phyloP scores from a whole-genome alignment of 2,113 vertebrate genomes.

The Otocyon megalotis region DNA sequence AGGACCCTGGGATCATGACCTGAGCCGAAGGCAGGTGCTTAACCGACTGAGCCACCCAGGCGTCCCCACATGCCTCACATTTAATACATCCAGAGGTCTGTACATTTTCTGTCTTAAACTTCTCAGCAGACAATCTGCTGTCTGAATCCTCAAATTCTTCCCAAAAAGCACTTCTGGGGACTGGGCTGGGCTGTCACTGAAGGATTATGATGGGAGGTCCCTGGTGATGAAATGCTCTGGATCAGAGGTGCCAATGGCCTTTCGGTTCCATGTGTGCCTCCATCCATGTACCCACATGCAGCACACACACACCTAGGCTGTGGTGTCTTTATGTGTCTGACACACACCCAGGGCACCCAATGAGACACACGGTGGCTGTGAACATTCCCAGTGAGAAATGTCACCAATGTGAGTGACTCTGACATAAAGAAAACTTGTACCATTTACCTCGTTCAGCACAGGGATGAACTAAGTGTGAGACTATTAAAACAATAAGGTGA shows the following conservation, averaged over 20 bases:
- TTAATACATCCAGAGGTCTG: neutral
- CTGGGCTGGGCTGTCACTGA: neutral
- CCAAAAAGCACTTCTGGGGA: neutral
- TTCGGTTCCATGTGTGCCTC: neutral
- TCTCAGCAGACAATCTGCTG: neutral
- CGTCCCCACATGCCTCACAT: neutral
- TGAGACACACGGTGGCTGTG: neutral
- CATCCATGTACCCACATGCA: rapidly evolving
- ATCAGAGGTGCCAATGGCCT: neutral
- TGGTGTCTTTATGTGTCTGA: rapidly evolving
- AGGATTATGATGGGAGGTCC: neutral
- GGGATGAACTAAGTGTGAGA: neutral
- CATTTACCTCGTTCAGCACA: neutral
- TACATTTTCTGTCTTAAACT: conserved; percentile 21
- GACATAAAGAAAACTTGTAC: neutral
- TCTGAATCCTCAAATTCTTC: neutral
- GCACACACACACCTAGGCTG: neutral
- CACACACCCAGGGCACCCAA: neutral
- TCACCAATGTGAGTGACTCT: neutral
- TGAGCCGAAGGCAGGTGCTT: no score
- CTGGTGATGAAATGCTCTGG: neutral
- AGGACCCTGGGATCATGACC: no score
- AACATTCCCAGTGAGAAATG: neutral
- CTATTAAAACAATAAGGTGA: neutral
- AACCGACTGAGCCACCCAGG: no score